These are phyloP conservation scores for Stylophora pistillata DNA, from an alignment of 64 coral and sea anemone species.

Conservation along the genomic window DNA sequence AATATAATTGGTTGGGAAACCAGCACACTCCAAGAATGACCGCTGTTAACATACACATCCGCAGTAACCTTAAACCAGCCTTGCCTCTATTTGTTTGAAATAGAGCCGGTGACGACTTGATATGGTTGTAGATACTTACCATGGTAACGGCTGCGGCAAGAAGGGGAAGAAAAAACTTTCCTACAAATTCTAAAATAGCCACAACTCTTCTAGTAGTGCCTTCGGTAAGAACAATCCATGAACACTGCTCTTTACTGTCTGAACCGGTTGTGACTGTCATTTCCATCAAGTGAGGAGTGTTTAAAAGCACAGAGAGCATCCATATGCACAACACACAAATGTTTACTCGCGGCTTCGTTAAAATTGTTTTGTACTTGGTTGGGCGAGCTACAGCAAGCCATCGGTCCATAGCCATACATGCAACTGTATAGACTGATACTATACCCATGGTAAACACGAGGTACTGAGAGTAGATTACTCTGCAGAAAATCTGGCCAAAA, in stretches of 20 bases:
- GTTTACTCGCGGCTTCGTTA: conserved; percentile 53
- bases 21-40: conserved; percentile 70
- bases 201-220: conserved; percentile 50
- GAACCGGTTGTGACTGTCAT: conserved; percentile 39
- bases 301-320: conserved; percentile 63
- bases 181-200: conserved; percentile 71
- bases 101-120: conserved; percentile 72
- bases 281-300: conserved; percentile 81
- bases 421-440: conserved; percentile 66
- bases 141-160: conserved; percentile 59
- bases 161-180: conserved; percentile 82
- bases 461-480: conserved; percentile 77
- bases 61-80: conserved; percentile 78
- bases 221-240: conserved; percentile 65
- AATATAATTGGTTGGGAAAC: conserved; percentile 93
- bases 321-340: conserved; percentile 62
- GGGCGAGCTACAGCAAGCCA: conserved; percentile 86
- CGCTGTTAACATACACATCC: conserved; percentile 85
- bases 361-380: conserved; percentile 64
- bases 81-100: conserved; percentile 79
- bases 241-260: conserved; percentile 18
- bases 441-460: conserved; percentile 72
- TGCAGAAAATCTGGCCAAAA: conserved; percentile 73
- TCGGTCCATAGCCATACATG: conserved; percentile 64
- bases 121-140: conserved; percentile 50